Base-by-base conservation (phyloP, 1,140 invertebrate species). In the Camponotus vicinus region DNA sequence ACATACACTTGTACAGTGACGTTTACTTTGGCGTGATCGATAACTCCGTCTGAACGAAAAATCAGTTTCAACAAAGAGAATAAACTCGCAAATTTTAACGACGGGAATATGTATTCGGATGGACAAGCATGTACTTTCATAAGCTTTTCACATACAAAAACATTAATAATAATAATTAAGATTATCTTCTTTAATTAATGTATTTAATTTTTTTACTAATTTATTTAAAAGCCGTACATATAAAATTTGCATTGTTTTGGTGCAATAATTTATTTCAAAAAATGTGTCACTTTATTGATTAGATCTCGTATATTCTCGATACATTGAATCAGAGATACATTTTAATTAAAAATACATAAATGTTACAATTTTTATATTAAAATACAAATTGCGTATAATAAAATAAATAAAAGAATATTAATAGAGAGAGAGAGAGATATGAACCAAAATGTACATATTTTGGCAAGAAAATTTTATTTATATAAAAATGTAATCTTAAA, bases 11-110 rank as follows among this genome's bases (percentile, higher is more conserved):
- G 59, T 45, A 57, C 32, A 64, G 27, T 18, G 15, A 13, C 42
- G n/a, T 83, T 83, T 75, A 83, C 69, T 63, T 83, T 75, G 42
- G 55, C 32, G 55, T 75, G 69, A 83, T 83, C 79, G 79, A 83
- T 82, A 45, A 27, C 57, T 52, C 15, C 37, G 69, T 4, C 32
- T 70, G 40, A 83, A 80, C 49, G 55, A 83, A 55, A 75, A 83
- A 63, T 83, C 79, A 73, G 32, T 83, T 75, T 83, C 61, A 61
- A 40, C 40, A 83, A 75, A 59, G 40, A 69, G 18, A 61, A 9
- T 40, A 6, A 2, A 45, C 37, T 45, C 21, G 11, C 18, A 83
- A 52, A 52, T 52, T 63, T 61, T 61, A 32, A 73, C 21, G 42
- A 73, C 66, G 15, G 15, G 34, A 57, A 45, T 71, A 45, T n/a